These are phyloP conservation scores for Bellardia pandia DNA, from an alignment of 2,888 invertebrate species.

Conservation along the genomic window DNA sequence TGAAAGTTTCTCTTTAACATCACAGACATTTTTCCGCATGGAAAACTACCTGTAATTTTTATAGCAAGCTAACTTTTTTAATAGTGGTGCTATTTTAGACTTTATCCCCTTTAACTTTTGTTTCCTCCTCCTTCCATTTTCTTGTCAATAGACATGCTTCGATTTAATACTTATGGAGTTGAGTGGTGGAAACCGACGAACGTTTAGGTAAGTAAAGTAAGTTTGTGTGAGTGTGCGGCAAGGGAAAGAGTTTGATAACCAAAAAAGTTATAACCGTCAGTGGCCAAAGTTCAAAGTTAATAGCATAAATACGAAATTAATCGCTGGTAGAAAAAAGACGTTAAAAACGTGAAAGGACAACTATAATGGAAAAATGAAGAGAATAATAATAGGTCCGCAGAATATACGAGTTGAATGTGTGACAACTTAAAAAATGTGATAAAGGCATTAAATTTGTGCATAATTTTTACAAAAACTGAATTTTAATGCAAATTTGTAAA, in stretches of 20 bases:
- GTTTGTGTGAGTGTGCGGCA: background rate
- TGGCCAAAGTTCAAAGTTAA: constrained; percentile 67
- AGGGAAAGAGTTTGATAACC: constrained; percentile 37
- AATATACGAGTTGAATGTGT: constrained; percentile 20
- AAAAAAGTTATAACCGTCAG: constrained; percentile 42
- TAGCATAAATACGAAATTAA: constrained; percentile 70
- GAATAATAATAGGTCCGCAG: background rate
- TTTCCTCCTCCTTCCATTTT: constrained; percentile 8
- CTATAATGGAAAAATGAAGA: background rate
- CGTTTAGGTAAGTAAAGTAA: no score
- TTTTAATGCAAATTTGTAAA: constrained; percentile 31
- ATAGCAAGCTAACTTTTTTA: constrained; percentile 50
- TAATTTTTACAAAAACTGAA: constrained; percentile 19
- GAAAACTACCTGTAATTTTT: constrained; percentile 52
- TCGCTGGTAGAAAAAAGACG: constrained; percentile 17
- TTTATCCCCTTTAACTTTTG: background rate
- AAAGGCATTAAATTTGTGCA: constrained; percentile 46
- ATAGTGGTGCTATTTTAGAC: constrained; percentile 1
- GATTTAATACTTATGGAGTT: constrained; percentile 10
- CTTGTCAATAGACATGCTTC: background rate
- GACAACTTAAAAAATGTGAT: constrained; percentile 42
- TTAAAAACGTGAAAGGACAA: constrained; percentile 19
- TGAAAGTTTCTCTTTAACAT: constrained; percentile 49
- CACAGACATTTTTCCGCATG: constrained; percentile 61
- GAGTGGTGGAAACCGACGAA: constrained; percentile 5